A percentile compares a stretch with the other conserved stretches of the same genome.
These are phyloP conservation scores for Ecdyonurus torrentis DNA, from an alignment of 2,888 invertebrate species.

Conservation along the genomic window DNA sequence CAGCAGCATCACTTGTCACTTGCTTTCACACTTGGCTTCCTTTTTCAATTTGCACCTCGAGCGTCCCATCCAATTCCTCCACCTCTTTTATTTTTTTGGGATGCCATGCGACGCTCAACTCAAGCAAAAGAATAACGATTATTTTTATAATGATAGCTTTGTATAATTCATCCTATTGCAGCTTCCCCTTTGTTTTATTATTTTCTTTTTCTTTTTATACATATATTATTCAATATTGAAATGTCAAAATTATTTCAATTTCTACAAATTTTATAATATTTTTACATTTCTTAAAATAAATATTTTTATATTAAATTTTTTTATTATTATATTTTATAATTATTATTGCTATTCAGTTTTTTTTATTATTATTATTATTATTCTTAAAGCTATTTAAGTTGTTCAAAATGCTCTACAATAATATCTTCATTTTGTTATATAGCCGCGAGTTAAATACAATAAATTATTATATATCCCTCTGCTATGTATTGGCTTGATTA, in stretches of 20 bases:
- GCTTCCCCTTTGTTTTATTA: neutral
- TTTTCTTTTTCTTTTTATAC: neutral
- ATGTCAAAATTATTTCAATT: neutral
- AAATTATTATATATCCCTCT: neutral
- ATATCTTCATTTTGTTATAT: neutral
- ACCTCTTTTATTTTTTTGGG: neutral
- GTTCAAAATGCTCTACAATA: too few relatives aligned
- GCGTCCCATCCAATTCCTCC: neutral
- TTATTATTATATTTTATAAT: too few relatives aligned
- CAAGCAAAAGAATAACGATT: neutral
- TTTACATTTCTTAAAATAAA: too few relatives aligned
- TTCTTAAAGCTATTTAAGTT: too few relatives aligned
- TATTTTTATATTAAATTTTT: too few relatives aligned
- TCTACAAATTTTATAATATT: neutral
- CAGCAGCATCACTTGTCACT: neutral
- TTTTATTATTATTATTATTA: too few relatives aligned
- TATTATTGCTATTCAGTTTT: too few relatives aligned
- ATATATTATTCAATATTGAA: neutral
- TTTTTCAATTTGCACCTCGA: conserved; percentile 3
- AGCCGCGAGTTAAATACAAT: neutral
- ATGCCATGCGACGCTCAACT: neutral
- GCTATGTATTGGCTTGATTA: neutral
- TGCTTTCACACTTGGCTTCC: conserved; percentile 2
- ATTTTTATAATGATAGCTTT: neutral
- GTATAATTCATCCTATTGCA: neutral